Conservation (phyloP, 2,797 vertebrate genomes). For the Novumbra hubbsi region DNA sequence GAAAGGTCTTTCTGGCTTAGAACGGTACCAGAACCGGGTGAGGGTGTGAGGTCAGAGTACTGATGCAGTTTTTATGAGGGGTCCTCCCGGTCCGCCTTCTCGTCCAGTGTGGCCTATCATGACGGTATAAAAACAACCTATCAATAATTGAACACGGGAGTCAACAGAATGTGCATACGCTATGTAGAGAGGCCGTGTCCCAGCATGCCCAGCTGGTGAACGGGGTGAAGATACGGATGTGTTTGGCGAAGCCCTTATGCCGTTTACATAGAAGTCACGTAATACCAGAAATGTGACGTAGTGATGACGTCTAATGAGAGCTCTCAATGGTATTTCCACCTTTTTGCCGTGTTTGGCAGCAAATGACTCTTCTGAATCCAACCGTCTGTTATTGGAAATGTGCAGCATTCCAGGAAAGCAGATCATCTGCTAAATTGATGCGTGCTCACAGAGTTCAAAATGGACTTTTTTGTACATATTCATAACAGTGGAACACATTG, state of each 20-base stretch:
- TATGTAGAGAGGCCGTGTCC: conserved; percentile 43
- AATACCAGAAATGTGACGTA: background rate
- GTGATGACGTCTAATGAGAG: background rate
- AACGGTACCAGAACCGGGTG: background rate
- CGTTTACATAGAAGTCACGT: background rate
- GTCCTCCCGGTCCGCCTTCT: conserved; percentile 25
- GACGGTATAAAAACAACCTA: conserved; percentile 71
- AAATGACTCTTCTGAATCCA: background rate
- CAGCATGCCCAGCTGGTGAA: background rate
- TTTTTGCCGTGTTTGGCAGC: background rate
- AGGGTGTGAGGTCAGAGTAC: conserved; percentile 20
- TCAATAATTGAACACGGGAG: conserved; percentile 73
- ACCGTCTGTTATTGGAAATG: background rate
- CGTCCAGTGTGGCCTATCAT: conserved; percentile 66
- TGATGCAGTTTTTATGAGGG: conserved; percentile 45
- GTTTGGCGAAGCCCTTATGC: background rate
- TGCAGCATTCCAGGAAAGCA: background rate
- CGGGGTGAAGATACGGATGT: background rate
- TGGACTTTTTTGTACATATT: background rate
- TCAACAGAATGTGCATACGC: conserved; percentile 60
- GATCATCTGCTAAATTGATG: too few species aligned
- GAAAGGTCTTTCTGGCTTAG: background rate
- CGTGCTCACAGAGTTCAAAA: background rate
- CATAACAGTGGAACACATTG: background rate
- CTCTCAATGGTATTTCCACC: background rate